Percentiles rank a stretch among this genome's conserved stretches.
Conservation (phyloP, 2,888 invertebrate genomes). For the Agrypnus murinus region DNA sequence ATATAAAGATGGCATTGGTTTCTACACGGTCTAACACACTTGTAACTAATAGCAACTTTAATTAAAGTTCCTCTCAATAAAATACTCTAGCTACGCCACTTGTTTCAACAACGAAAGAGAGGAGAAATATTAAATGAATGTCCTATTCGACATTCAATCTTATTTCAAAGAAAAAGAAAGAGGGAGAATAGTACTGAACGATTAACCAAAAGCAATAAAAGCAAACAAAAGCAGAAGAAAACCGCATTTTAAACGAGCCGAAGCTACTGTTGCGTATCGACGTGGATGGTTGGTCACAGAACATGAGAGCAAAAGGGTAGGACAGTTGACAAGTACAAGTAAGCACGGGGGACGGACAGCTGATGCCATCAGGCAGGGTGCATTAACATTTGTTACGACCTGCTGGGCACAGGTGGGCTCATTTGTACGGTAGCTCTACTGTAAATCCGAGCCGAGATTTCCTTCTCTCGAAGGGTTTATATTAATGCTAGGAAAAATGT, state of each 20-base stretch:
- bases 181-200: background rate
- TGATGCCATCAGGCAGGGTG: conserved; percentile 58
- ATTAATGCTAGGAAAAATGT: conserved; percentile 35
- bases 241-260: conserved; percentile 49
- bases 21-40: no score
- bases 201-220: conserved; percentile 47
- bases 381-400: conserved; percentile 66
- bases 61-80: no score
- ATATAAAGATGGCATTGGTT: no score
- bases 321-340: conserved; percentile 49
- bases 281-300: conserved; percentile 50
- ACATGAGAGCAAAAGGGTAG: conserved; percentile 47
- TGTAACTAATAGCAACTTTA: no score
- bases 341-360: conserved; percentile 56
- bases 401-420: conserved; percentile 67
- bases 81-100: no score
- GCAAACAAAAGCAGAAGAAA: conserved; percentile 45
- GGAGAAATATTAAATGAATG: background rate
- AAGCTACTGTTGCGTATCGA: conserved; percentile 52
- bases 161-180: background rate
- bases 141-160: conserved; percentile 19
- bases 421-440: conserved; percentile 61
- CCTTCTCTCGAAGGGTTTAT: conserved; percentile 49
- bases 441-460: conserved; percentile 60
- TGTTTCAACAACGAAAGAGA: background rate